Evolutionary conservation across 2,797 vertebrate genomes (phyloP), one percentile per base, ranked within the genome.

Genomic region (Distichodus sexfasciatus): DNA sequence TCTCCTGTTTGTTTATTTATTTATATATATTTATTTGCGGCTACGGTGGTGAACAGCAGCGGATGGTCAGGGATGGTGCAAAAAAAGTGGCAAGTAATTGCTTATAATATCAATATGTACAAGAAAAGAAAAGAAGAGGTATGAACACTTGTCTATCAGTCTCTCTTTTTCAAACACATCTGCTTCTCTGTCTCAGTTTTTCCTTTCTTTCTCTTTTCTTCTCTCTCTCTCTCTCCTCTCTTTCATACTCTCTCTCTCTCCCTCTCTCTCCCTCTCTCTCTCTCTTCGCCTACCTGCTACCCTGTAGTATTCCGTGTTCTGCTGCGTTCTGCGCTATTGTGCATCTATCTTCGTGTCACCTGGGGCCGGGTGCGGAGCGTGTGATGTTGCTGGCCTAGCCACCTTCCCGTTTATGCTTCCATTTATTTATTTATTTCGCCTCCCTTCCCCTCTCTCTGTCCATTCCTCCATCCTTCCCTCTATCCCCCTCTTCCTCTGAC

Each of bases 281-380:
- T 48, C 23, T 48, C 6, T 36, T 40, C 51, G 40, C 41, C 46
- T 23, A 60, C 24, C 29, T 59, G 62, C 19, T 59, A 6, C 36
- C 33, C 17, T 51, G 60, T 44, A 41, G 24, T 44, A 41, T 36
- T 28, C 51, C 51, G 51, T 47, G 60, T 69, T 69, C 21, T 61
- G 36, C 29, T 58, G 51, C 67, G 47, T 54, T 66, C 71, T 71
- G 48, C 76, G 68, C 77, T 83, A 86, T 66, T 72, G 71, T 40
- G 55, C 55, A 67, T 66, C 71, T 72, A 72, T 72, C 63, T 72
- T 72, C 63, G 75, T 73, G 82, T 84, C 86, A 89, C 87, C 87
- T 89, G 86, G 85, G 87, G 85, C 81, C 82, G 77, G 76, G 38
- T 44, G 75, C 60, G 80, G 54, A 58, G 70, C 61, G 67, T 79